A percentile compares a stretch with the other conserved stretches of the same genome.
These are phyloP conservation scores for Calyptomena viridis DNA, from an alignment of 2,113 vertebrate species.

Conservation along the genomic window DNA sequence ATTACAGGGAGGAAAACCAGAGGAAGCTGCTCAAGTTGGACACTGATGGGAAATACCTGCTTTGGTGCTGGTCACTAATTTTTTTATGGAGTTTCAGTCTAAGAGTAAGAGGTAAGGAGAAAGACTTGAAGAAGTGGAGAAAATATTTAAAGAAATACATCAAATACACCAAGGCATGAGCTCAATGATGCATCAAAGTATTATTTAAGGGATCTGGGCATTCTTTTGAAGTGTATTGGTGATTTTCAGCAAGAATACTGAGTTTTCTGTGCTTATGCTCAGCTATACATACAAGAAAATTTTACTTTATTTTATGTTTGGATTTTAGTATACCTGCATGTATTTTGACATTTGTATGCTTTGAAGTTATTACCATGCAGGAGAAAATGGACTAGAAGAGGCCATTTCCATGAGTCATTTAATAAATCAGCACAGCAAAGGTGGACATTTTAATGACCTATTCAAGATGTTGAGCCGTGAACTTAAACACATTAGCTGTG, in stretches of 20 bases:
- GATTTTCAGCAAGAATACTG: background rate
- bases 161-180: background rate
- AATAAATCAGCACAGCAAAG: slow-evolving; percentile 1
- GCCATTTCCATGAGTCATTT: background rate
- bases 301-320: background rate
- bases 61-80: background rate
- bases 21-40: background rate
- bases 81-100: background rate
- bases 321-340: background rate
- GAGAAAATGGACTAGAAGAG: background rate
- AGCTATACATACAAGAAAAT: background rate
- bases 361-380: background rate
- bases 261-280: background rate
- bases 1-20: rapidly evolving
- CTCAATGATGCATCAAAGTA: rapidly evolving
- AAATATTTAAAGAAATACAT: background rate
- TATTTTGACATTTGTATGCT: background rate
- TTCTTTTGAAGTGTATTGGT: background rate
- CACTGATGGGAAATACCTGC: background rate
- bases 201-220: background rate
- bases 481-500: background rate
- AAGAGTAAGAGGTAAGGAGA: background rate
- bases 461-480: background rate
- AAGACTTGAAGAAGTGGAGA: background rate
- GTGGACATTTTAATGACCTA: background rate